Percentiles rank a stretch among this genome's conserved stretches.
These are phyloP conservation scores for Puma concolor DNA, from an alignment of 2,113 vertebrate species.

Conservation along the genomic window DNA sequence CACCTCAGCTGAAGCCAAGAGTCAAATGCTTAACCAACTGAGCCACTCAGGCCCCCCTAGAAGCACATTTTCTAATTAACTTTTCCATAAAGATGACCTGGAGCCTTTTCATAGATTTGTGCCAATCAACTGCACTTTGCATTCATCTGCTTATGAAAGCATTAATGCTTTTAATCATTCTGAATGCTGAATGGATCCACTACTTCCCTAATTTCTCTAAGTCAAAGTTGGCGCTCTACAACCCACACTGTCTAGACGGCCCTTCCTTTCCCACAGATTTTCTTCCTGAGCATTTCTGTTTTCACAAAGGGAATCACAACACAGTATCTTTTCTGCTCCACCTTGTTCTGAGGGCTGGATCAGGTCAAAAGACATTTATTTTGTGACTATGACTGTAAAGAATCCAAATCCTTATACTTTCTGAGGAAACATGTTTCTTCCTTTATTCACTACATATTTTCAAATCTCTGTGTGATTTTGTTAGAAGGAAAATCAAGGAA, in stretches of 20 bases:
- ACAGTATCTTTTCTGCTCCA: neutral
- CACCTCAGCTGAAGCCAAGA: too few relatives aligned
- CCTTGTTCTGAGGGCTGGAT: neutral
- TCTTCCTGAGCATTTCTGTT: neutral
- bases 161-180: neutral
- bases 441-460: conserved; percentile 6
- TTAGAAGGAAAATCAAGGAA: neutral
- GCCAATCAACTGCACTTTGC: neutral
- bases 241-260: neutral
- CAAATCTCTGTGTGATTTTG: neutral
- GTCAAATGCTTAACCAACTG: too few relatives aligned
- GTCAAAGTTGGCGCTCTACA: neutral
- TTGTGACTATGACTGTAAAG: neutral
- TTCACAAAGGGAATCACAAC: conserved; percentile 27
- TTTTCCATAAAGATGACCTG: neutral
- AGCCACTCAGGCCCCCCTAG: too few relatives aligned
- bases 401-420: conserved; percentile 29
- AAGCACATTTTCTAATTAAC: conserved; percentile 10
- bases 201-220: neutral
- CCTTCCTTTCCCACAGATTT: neutral
- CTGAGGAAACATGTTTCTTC: neutral
- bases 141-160: neutral
- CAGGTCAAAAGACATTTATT: conserved; percentile 3
- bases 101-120: neutral
- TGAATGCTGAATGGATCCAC: neutral